Base-by-base conservation (phyloP, 2,888 invertebrate genomes). In the Drosophila hawaiiensis region DNA sequence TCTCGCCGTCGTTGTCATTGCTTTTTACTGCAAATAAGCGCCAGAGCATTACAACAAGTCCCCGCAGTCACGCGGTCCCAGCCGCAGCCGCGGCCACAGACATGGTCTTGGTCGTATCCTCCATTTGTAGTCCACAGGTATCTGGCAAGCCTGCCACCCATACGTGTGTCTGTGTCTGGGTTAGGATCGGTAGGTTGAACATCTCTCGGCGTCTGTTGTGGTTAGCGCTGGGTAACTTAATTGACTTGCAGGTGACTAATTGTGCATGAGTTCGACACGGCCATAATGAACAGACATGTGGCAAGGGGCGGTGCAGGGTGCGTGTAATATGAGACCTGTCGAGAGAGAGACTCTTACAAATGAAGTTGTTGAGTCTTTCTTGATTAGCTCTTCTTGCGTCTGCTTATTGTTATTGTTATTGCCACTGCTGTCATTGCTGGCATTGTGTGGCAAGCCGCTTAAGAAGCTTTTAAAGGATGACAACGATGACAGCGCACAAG, bases 221-320 rank as follows among this genome's bases (percentile, higher is more conserved):
- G 86, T 90, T 70, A 66, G 76, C 72, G 77, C 77, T 83, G 82
- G 82, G 80, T 56, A 86, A 84, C 84, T 84, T 90, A 90, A 88
- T 88, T 88, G 89, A 89, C 91, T 90, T 90, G 87, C 87, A 88
- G 89, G 87, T 90, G 91, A 90, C 91, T 89, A 87, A 87, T 87
- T 87, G 91, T 80, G 91, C 91, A 89, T 89, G 89, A 89, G 86
- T 84, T 89, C 90, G 88, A 87, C 88, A 79, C 73, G 88, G 79
- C 37, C 68, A 50, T 50, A 62, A 63, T 58, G 68, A 41, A 37
- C 31, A 10, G 10, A 12, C 25, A 35, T 10, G 33, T 22, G 33
- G 12, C 31, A 37, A 33, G 33, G 55, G n/a, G 37, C 33, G 1
- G 14, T 39, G 64, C 39, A 25, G 31, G 22, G 53, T n/a, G 89